Percentiles rank a stretch among this genome's conserved stretches.
Evolutionary conservation across 2,888 invertebrate species (phyloP).

Genomic region (Eumacrocentrus americanus): DNA sequence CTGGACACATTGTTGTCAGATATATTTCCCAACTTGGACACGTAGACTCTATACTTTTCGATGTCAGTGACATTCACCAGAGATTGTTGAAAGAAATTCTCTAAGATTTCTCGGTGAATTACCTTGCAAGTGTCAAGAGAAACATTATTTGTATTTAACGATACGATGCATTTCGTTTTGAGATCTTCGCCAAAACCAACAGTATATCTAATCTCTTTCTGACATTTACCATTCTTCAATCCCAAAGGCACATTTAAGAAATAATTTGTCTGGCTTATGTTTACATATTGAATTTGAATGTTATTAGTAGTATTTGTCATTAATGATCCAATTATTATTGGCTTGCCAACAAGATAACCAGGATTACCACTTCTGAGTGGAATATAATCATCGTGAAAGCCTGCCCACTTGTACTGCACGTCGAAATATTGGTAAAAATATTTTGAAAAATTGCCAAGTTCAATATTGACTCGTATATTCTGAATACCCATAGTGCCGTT

Average conservation of each 20-base stretch:
- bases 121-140: conserved; percentile 48
- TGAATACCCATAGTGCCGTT: conserved; percentile 64
- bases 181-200: conserved; percentile 54
- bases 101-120: conserved; percentile 53
- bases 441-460: conserved; percentile 54
- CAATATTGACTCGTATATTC: conserved; percentile 57
- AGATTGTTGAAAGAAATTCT: conserved; percentile 44
- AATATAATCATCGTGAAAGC: conserved; percentile 4
- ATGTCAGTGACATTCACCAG: conserved; percentile 49
- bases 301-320: conserved; percentile 42
- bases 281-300: conserved; percentile 36
- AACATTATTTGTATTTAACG: conserved; percentile 47
- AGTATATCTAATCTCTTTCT: conserved; percentile 39
- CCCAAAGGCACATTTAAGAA: conserved; percentile 54
- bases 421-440: conserved; percentile 53
- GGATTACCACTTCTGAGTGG: conserved; percentile 73
- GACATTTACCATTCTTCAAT: conserved; percentile 48
- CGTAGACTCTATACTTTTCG: conserved; percentile 47
- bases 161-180: conserved; percentile 49
- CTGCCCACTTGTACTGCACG: conserved; percentile 42
- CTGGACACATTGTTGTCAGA: conserved; percentile 56
- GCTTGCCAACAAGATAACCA: conserved; percentile 73
- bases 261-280: conserved; percentile 42
- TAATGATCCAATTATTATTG: conserved; percentile 65
- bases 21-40: conserved; percentile 65